phyloP scores from a whole-genome alignment of 1,140 invertebrate genomes.

The Drosophila kanapiae region DNA sequence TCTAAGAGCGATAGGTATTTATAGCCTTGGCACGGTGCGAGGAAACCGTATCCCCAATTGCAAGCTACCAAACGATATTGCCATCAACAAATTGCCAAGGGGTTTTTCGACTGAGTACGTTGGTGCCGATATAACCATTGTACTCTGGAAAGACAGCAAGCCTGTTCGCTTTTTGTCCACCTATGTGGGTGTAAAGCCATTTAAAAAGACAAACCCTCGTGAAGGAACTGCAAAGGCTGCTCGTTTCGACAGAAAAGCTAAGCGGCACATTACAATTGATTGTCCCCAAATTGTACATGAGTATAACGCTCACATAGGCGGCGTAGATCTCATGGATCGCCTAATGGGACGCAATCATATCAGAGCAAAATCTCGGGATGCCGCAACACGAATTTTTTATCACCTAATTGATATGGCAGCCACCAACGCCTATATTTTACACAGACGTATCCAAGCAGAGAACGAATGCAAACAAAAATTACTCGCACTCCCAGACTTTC shows the following conservation, averaged over 20 bases:
- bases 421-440: constrained; percentile 33
- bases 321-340: constrained; percentile 76
- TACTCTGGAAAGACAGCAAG: no score
- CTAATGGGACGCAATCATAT: constrained; percentile 85
- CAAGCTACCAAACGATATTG: constrained; percentile 11
- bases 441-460: no score
- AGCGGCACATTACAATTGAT: constrained; percentile 22
- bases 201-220: constrained; percentile 4
- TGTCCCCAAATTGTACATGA: constrained; percentile 85
- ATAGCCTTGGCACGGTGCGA: constrained; percentile 11
- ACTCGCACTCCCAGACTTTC: no score
- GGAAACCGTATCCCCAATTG: constrained; percentile 14
- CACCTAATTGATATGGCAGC: constrained; percentile 83
- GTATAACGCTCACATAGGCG: constrained; percentile 76
- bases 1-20: constrained; percentile 9
- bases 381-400: constrained; percentile 85
- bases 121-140: no score
- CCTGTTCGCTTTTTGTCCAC: no score
- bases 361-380: constrained; percentile 84
- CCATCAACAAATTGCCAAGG: constrained; percentile 10
- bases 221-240: constrained; percentile 3
- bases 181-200: constrained; percentile 18
- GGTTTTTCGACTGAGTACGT: constrained; percentile 2
- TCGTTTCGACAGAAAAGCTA: constrained; percentile 8
- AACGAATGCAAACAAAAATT: no score